Evolutionary conservation across 2,113 vertebrate genomes (phyloP).

Genomic region (Pelusios castaneus): DNA sequence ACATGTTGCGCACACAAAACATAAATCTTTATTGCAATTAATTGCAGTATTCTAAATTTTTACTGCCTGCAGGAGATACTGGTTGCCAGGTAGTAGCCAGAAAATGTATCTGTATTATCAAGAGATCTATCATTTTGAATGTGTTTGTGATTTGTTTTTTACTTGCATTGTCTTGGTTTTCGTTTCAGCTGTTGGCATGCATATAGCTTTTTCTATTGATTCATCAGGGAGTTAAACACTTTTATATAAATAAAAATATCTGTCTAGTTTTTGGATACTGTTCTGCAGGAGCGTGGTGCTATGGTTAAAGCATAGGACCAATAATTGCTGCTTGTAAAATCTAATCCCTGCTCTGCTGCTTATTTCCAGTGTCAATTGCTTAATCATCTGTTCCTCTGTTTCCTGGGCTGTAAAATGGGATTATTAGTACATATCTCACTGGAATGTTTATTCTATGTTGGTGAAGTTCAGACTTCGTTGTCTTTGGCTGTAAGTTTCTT

Average conservation of each 20-base stretch:
- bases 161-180: background rate
- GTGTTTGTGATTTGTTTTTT: background rate
- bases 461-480: background rate
- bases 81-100: background rate
- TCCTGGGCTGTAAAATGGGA: background rate
- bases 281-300: background rate
- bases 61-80: background rate
- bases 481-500: background rate
- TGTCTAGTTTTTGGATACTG: background rate
- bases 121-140: background rate
- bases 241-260: background rate
- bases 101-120: background rate
- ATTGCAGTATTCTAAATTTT: background rate
- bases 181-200: background rate
- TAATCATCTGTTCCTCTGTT: background rate
- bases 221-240: background rate
- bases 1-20: background rate
- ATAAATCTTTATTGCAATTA: background rate
- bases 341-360: background rate
- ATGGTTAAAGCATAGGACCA: background rate
- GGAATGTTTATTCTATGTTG: background rate
- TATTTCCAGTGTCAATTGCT: background rate
- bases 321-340: background rate
- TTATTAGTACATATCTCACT: background rate
- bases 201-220: background rate